A percentile compares a stretch with the other conserved stretches of the same genome.
Conservation (phyloP, 2,797 vertebrate species). For the Fistularia commersonii region DNA sequence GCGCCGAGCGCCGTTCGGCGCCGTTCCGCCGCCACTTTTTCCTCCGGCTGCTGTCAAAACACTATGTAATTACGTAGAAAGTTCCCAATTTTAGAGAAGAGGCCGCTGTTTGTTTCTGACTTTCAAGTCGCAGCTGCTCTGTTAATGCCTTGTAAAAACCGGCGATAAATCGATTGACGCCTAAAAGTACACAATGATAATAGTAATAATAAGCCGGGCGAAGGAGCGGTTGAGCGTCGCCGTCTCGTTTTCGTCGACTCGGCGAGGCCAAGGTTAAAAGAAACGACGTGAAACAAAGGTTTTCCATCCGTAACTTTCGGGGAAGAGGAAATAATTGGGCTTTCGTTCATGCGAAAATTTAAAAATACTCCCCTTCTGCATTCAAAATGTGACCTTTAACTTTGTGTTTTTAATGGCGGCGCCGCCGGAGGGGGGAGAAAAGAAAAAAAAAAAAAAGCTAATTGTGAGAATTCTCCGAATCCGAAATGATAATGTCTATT, state of each 20-base stretch:
- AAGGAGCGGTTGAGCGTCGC: no score
- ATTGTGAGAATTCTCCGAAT: no score
- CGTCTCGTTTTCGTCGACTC: no score
- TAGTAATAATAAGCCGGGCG: no score
- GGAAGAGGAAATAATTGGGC: no score
- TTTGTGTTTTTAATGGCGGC: no score
- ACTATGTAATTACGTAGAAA: conserved; percentile 70
- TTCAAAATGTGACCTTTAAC: neutral
- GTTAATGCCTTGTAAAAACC: conserved; percentile 51
- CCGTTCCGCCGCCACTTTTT: conserved; percentile 40
- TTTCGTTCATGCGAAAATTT: no score
- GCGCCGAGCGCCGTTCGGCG: conserved; percentile 41
- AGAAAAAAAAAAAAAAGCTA: no score
- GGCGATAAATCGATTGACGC: no score
- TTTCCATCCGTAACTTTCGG: neutral
- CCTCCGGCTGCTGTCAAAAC: conserved; percentile 65
- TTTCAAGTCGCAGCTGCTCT: conserved; percentile 73
- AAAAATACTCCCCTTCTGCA: neutral
- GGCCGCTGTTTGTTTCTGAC: conserved; percentile 65
- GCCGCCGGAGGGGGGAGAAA: no score
- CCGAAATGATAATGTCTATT: no score
- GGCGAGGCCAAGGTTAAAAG: neutral
- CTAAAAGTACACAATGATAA: no score
- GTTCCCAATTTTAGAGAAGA: conserved; percentile 54
- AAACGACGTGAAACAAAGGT: neutral